Evolutionary conservation across 1,140 invertebrate species (phyloP).

Genomic region (Dryas iulia): DNA sequence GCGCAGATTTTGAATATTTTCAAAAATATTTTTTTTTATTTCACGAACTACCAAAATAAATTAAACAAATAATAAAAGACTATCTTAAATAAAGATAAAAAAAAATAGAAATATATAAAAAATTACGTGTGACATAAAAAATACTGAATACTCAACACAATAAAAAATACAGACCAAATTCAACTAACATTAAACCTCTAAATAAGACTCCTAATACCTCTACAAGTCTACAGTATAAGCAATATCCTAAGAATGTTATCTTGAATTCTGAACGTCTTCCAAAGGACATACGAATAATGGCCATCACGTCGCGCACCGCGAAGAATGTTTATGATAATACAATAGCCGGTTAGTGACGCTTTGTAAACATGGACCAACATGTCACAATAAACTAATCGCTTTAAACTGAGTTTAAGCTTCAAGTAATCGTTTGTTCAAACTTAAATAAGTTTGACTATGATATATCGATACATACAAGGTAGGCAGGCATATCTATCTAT

Average conservation of each 20-base stretch:
- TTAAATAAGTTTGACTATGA: neutral
- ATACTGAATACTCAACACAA: no score
- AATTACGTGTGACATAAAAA: no score
- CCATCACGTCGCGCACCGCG: slow-evolving; percentile 11
- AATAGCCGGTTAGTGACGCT: slow-evolving; percentile 20
- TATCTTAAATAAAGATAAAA: no score
- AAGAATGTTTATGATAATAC: slow-evolving; percentile 31
- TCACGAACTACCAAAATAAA: no score
- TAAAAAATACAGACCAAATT: neutral
- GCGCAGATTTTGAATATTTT: no score
- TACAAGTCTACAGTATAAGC: neutral
- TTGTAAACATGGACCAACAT: slow-evolving; percentile 31
- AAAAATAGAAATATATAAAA: no score
- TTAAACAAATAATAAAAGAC: no score
- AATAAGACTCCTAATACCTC: neutral
- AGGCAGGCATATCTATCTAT: no score
- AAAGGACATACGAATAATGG: slow-evolving; percentile 23
- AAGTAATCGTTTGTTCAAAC: neutral
- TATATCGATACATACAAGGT: no score
- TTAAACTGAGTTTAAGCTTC: neutral
- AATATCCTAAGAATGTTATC: slow-evolving; percentile 9
- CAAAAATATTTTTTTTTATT: no score
- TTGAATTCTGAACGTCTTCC: slow-evolving; percentile 2
- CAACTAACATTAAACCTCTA: neutral
- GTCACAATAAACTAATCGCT: slow-evolving; percentile 16